Conservation (phyloP, 2,797 vertebrate species). For the Coranthus polyacanthus region DNA sequence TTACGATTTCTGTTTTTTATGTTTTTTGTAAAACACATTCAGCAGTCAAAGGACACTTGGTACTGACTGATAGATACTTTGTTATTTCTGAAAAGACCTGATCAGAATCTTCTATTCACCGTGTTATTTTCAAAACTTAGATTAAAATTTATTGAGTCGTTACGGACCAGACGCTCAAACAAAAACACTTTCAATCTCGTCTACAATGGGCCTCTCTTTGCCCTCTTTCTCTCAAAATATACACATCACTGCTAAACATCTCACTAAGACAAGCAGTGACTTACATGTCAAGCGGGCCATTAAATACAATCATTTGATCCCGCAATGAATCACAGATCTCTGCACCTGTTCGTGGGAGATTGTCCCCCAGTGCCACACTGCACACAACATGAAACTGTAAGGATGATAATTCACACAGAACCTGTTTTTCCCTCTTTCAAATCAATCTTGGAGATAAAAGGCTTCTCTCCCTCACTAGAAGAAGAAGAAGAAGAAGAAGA, state of each 20-base stretch:
- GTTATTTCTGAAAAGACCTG: too few relatives aligned
- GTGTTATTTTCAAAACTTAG: not conserved
- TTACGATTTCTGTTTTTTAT: too few relatives aligned
- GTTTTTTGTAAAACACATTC: not conserved
- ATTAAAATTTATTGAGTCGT: not conserved
- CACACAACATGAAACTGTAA: conserved; percentile 26
- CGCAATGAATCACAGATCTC: conserved; percentile 40
- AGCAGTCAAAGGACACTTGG: not conserved
- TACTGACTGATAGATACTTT: not conserved
- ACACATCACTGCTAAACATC: not conserved
- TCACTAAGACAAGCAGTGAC: conserved; percentile 7
- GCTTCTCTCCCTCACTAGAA: conserved; percentile 45
- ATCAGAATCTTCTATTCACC: not conserved
- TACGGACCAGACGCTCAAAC: not conserved
- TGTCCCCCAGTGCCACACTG: conserved; percentile 19
- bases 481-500: conserved; percentile 50
- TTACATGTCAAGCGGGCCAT: conserved; percentile 5
- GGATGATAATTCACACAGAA: conserved; percentile 28
- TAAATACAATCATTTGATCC: conserved; percentile 32
- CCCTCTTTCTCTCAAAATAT: too few relatives aligned
- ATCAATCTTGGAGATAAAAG: conserved; percentile 62
- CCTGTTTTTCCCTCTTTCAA: conserved; percentile 43
- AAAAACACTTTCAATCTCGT: conserved; percentile 2
- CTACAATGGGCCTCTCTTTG: conserved; percentile 1
- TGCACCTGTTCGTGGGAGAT: conserved; percentile 38